Evolutionary conservation across 2,113 vertebrate species (phyloP), one percentile per base, ranked within the genome.

Genomic region (Tamias sibiricus): DNA sequence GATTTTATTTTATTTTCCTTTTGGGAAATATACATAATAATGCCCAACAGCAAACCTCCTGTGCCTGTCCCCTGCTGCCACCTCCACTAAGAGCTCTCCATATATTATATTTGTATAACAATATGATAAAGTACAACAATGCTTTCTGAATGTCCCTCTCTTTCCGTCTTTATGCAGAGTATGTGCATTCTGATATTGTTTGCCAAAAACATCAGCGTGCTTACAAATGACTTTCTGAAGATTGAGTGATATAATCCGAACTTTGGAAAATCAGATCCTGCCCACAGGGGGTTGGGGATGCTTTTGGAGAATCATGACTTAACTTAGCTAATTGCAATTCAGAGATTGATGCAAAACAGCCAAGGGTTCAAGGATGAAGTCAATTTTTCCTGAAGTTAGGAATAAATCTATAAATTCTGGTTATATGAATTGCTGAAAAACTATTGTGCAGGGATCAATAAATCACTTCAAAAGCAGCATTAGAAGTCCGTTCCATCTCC

Each of bases 331-430:
- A 95, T 95, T 96, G 54, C 52, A 82, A 64, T 71, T 95, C 92
- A 68, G 24, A 96, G 94, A 95, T 42, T 81, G 91, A 97, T 93
- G 84, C 66, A 96, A 88, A 84, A 81, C 77, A 54, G 80, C 80
- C 35, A 66, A 84, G 16, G 4, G 30, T 75, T 97, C 62, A 88
- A 93, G 80, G 92, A 96, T 97, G 95, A 96, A 96, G 89, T 96
- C 96, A 93, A 1, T 69, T 85, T 97, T 97, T 97, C 96, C 95
- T 97, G 71, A 96, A 22, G 86, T 96, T 91, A 52, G 95, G 40
- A 86, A 88, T 96, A 94, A 93, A 94, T 94, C 96, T 94, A 44
- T 95, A 96, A 96, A 93, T 87, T 89, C 68, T 94, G 64, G 44
- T 83, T 92, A 24, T 95, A 59, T n/a, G 74, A 95, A 94, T 94